Conservation (phyloP, 2,797 vertebrate genomes). For the Carcharodon carcharias region DNA sequence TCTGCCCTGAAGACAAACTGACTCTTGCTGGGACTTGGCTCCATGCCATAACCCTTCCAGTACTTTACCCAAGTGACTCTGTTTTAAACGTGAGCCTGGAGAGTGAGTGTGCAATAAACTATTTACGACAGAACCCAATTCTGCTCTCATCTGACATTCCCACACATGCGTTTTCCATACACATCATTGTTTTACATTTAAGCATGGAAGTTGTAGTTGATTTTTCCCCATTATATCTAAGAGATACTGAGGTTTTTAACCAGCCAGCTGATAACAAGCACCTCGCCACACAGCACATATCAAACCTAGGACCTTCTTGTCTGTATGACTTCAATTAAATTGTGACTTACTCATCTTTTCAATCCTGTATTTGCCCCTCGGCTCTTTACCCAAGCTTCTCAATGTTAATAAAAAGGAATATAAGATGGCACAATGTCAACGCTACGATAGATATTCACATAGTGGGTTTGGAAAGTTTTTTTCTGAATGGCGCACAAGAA, state of each 20-base stretch:
- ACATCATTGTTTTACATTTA: neutral
- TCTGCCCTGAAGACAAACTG: neutral
- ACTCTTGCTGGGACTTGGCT: neutral
- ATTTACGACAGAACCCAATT: too few relatives aligned
- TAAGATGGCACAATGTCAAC: neutral
- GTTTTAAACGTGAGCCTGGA: too few relatives aligned
- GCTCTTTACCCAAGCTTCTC: neutral
- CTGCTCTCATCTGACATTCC: too few relatives aligned
- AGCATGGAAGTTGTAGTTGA: neutral
- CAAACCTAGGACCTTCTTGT: neutral
- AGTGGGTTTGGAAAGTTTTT: neutral
- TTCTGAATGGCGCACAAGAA: neutral
- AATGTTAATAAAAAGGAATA: neutral
- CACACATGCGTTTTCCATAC: neutral
- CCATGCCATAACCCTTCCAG: neutral
- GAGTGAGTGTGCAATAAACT: too few relatives aligned
- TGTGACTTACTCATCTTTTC: neutral
- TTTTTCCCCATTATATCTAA: neutral
- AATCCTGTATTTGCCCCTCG: neutral
- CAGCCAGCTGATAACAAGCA: too few relatives aligned
- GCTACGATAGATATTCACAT: neutral
- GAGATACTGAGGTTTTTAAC: neutral
- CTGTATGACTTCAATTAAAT: neutral
- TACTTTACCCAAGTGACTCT: neutral
- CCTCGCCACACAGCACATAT: neutral